Percentiles rank a stretch among this genome's conserved stretches.
These are phyloP conservation scores for Brachionus rotundiformis DNA, from an alignment of 1,140 invertebrate species.

Conservation along the genomic window DNA sequence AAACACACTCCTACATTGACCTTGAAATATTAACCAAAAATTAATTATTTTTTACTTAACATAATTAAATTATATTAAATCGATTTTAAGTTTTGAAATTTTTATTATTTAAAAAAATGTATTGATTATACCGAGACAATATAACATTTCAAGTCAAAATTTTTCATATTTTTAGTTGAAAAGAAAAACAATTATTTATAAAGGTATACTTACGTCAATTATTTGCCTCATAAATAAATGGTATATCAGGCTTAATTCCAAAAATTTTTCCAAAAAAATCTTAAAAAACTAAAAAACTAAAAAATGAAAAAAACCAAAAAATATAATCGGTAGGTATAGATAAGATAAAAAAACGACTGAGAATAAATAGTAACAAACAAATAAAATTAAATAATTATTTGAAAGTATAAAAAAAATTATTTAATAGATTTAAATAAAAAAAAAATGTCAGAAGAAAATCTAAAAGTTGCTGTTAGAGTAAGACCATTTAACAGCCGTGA, in stretches of 20 bases:
- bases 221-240: neutral
- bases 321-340: too few species aligned
- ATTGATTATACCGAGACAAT: neutral
- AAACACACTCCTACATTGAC: neutral
- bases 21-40: neutral
- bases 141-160: too few species aligned
- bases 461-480: conserved; percentile 69
- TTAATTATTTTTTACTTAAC: neutral
- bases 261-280: too few species aligned
- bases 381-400: neutral
- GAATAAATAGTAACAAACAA: too few species aligned
- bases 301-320: too few species aligned
- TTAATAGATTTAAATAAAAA: neutral
- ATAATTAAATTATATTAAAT: neutral
- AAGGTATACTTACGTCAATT: neutral
- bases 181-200: neutral
- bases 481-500: conserved; percentile 70
- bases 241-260: too few species aligned
- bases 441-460: conserved; percentile 63
- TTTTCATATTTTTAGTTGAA: too few species aligned
- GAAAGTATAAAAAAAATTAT: too few species aligned
- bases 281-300: too few species aligned
- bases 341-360: too few species aligned
- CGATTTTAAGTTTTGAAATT: neutral
- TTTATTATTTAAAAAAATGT: neutral